These are phyloP conservation scores for Galeruca laticollis DNA, from an alignment of 2,888 invertebrate species.

Conservation along the genomic window DNA sequence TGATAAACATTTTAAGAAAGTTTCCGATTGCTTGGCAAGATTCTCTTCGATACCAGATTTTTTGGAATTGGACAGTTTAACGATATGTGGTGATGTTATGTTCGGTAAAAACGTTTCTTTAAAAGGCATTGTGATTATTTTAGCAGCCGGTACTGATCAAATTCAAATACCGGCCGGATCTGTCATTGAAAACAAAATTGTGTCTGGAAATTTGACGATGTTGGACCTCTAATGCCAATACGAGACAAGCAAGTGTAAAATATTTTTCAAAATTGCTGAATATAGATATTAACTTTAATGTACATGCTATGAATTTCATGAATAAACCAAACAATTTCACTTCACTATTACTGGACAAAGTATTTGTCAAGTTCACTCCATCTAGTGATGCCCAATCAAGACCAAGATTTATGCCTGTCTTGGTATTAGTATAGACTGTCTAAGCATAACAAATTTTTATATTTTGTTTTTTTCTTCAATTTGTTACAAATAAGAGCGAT, in stretches of 20 bases:
- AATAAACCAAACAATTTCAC: too few relatives aligned
- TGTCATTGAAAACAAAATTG: conserved; percentile 97
- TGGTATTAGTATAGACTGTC: too few relatives aligned
- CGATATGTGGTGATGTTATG: conserved; percentile 98
- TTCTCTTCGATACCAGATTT: conserved; percentile 97
- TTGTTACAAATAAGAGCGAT: too few relatives aligned
- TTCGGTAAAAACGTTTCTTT: conserved; percentile 95
- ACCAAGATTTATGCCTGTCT: too few relatives aligned
- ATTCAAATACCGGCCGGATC: conserved; percentile 99
- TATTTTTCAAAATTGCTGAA: too few relatives aligned
- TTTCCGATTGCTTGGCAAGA: conserved; percentile 89
- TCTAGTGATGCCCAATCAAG: too few relatives aligned
- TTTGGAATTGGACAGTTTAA: conserved; percentile 96
- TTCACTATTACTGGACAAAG: too few relatives aligned
- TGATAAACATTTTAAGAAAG: conserved; percentile 95
- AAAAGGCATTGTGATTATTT: conserved; percentile 99
- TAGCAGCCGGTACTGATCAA: conserved; percentile 98
- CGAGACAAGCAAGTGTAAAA: background rate
- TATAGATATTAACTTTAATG: too few relatives aligned
- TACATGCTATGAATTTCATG: too few relatives aligned
- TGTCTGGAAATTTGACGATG: conserved; percentile 98
- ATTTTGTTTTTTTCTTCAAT: too few relatives aligned
- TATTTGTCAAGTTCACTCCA: too few relatives aligned
- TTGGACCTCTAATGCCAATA: conserved; percentile 82
- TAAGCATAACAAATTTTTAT: too few relatives aligned